Conservation (phyloP, 2,888 invertebrate genomes). For the Lycia hirtaria region DNA sequence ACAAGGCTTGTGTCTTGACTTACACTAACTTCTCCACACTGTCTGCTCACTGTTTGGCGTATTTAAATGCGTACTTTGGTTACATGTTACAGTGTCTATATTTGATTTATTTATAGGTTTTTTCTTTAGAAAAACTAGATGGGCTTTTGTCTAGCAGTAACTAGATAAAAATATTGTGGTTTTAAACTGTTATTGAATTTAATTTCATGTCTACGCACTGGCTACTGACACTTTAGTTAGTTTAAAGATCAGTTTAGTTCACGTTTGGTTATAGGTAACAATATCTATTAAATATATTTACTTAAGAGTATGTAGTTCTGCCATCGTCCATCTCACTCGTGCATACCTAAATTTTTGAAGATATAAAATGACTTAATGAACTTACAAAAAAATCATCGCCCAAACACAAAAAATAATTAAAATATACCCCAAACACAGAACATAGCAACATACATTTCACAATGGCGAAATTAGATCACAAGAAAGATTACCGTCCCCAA, state of each 20-base stretch:
- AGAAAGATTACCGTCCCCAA: conserved; percentile 38
- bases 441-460: conserved; percentile 8
- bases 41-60: conserved; percentile 17
- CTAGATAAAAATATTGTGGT: neutral
- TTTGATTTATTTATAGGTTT: neutral
- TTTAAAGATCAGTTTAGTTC: too few relatives aligned
- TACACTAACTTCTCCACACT: conserved; percentile 27
- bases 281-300: too few relatives aligned
- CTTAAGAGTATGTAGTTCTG: too few relatives aligned
- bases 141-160: neutral
- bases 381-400: neutral
- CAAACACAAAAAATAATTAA: neutral
- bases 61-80: conserved; percentile 20
- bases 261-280: too few relatives aligned
- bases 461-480: conserved; percentile 32
- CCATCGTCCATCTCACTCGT: too few relatives aligned
- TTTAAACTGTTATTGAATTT: too few relatives aligned
- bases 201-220: too few relatives aligned
- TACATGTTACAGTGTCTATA: neutral
- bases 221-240: too few relatives aligned
- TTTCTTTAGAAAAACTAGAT: neutral
- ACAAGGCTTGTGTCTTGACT: conserved; percentile 30
- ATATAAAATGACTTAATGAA: too few relatives aligned
- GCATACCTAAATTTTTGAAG: too few relatives aligned
- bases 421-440: neutral